These are phyloP conservation scores for Yponomeuta plumbellus DNA, from an alignment of 2,888 invertebrate genomes.

Conservation along the genomic window DNA sequence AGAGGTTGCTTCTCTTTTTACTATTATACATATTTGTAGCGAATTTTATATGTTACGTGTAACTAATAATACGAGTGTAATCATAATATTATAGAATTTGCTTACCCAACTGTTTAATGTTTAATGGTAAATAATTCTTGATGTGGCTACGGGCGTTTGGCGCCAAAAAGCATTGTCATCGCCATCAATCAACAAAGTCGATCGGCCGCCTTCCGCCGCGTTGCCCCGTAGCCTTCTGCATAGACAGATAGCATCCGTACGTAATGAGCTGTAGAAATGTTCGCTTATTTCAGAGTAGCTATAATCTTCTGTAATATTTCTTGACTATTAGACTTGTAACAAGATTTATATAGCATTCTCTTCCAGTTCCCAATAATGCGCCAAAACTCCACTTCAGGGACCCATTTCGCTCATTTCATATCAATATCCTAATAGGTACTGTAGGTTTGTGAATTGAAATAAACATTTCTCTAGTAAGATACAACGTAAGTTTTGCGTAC, in stretches of 20 bases:
- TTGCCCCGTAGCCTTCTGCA: background rate
- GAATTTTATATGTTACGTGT: conserved; percentile 16
- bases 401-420: background rate
- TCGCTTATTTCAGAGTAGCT: background rate
- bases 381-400: background rate
- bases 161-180: background rate
- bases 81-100: background rate
- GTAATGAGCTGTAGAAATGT: background rate
- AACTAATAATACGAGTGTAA: conserved; percentile 9
- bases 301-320: background rate
- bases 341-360: background rate
- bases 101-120: conserved; percentile 5
- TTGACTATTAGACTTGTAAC: background rate
- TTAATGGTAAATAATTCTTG: background rate
- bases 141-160: background rate
- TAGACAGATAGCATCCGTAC: background rate
- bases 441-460: background rate
- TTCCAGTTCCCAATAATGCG: background rate
- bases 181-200: background rate
- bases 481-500: background rate
- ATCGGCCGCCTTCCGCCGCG: background rate
- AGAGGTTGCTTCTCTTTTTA: conserved; percentile 34
- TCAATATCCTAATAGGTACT: background rate
- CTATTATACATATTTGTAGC: conserved; percentile 27
- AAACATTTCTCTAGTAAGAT: background rate